phyloP scores from a whole-genome alignment of 2,888 invertebrate genomes.

The Orthonychiurus folsomi region DNA sequence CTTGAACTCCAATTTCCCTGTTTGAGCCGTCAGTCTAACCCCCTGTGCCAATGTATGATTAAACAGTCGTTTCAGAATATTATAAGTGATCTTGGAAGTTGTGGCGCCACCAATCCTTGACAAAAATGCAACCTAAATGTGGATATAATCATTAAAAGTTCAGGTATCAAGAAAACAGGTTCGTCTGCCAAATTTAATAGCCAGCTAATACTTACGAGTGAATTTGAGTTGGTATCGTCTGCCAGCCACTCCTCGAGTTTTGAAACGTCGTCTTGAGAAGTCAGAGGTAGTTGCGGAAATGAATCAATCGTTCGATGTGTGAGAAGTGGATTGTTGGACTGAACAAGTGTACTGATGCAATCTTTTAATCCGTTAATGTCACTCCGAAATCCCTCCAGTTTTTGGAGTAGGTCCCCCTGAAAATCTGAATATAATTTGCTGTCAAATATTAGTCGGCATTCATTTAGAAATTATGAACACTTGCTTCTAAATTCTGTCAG shows the following conservation, averaged over 20 bases:
- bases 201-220: neutral
- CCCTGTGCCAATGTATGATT: slow-evolving; percentile 1
- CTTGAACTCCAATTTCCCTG: neutral
- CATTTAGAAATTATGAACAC: neutral
- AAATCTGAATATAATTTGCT: neutral
- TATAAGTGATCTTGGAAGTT: neutral
- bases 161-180: too few species aligned
- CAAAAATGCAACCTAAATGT: slow-evolving; percentile 1
- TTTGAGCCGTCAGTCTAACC: neutral
- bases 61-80: slow-evolving; percentile 2
- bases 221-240: neutral
- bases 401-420: neutral
- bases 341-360: neutral
- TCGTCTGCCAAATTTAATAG: too few species aligned
- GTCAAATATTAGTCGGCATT: neutral
- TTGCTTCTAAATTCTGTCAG: neutral
- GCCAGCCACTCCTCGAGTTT: neutral
- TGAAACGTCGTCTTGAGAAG: neutral
- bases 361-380: neutral
- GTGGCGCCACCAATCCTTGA: neutral
- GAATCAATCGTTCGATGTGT: too few species aligned
- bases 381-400: neutral
- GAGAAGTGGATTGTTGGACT: too few species aligned
- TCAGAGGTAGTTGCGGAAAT: neutral
- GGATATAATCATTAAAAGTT: too few species aligned